phyloP scores from a whole-genome alignment of 2,888 invertebrate species.

The Patella pellucida region DNA sequence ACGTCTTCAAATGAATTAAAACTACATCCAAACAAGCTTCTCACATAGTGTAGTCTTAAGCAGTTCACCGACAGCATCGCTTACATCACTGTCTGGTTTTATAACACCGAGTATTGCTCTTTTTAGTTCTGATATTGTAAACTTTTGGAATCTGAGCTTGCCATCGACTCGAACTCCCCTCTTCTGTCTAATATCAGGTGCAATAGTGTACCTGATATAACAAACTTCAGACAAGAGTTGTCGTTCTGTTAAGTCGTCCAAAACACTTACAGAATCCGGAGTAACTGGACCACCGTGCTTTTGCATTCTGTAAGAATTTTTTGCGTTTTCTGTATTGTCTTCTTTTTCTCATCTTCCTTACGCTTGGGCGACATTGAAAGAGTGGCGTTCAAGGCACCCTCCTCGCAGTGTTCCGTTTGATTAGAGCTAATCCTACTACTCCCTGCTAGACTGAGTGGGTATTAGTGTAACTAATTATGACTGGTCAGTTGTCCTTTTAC shows the following conservation, averaged over 20 bases:
- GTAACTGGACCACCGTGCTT: background rate
- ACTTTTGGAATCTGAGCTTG: background rate
- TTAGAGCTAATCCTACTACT: too few species aligned
- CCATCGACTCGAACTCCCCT: background rate
- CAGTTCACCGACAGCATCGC: too few species aligned
- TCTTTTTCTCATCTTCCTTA: background rate
- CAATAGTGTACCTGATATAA: background rate
- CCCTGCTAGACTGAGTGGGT: too few species aligned
- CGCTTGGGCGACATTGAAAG: background rate
- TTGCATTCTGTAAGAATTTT: background rate
- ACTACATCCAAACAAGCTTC: too few species aligned
- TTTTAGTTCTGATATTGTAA: background rate
- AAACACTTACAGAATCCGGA: background rate
- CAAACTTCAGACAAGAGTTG: background rate
- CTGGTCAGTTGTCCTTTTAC: too few species aligned
- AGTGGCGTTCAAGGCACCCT: background rate
- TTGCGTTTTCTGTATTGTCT: background rate
- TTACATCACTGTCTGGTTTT: background rate
- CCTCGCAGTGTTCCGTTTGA: too few species aligned
- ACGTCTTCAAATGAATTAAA: too few species aligned
- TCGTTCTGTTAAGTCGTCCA: background rate
- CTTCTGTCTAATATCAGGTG: background rate
- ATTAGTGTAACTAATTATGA: too few species aligned
- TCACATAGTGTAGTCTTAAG: too few species aligned
- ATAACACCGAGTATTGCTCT: background rate